Evolutionary conservation across 1,140 invertebrate species (phyloP), one percentile per base, ranked within the genome.

Genomic region (Hycleus cichorii): DNA sequence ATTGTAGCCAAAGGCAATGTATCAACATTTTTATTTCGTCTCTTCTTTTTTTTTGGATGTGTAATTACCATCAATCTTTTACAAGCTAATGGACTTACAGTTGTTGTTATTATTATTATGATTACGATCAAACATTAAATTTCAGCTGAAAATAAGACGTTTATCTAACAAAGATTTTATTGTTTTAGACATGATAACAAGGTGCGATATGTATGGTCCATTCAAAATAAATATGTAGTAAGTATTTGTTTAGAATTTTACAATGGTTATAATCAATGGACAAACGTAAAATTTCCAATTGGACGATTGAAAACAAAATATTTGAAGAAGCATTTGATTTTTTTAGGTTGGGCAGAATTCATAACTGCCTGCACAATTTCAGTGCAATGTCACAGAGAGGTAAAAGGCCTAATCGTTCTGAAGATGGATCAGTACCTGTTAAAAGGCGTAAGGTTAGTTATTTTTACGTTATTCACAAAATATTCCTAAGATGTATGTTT

Each of bases 361-460:
- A 57, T 43, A 49, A 40, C 55, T 59, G 51, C 60, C 59, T 64
- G 70, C 71, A 71, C 70, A 62, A 71, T 60, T 56, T 47, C 60
- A 69, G 70, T 72, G 72, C 71, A 60, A 74, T 86, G 84, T 84
- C 83, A 79, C 83, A 85, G 80, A 81, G 83, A 80, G 81, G 78
- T 64, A 86, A 85, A 74, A 77, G 82, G 74, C 79, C 80, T 70
- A 82, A 80, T 71, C 79, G 79, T 77, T 77, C 76, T 73, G 82
- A 84, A 70, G 83, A 85, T 83, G 82, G 79, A 74, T 79, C 81
- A 72, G 80, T 83, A 69, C 76, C 82, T 64, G 76, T 82, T 72
- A 85, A 85, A 75, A 82, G 83, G 75, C 81, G 83, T 63, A 84
- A 85, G 74, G 83, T 83, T 67, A 79, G 80, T 73, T 69, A 70